Conservation (phyloP, 2,888 invertebrate species). For the Latheticus oryzae region DNA sequence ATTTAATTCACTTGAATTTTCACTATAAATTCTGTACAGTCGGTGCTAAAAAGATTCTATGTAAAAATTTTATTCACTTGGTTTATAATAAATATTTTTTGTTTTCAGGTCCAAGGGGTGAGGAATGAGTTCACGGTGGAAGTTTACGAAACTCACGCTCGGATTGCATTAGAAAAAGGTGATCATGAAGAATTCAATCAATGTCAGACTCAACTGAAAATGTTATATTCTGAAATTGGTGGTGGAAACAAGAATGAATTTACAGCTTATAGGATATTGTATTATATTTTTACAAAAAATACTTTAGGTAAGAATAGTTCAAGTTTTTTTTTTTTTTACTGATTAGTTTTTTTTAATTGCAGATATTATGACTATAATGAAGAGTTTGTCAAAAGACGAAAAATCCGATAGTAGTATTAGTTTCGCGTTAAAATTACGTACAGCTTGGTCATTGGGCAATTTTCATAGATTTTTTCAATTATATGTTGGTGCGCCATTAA, state of each 20-base stretch:
- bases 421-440: conserved; percentile 88
- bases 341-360: conserved; percentile 59
- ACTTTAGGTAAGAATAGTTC: conserved; percentile 79
- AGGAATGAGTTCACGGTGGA: conserved; percentile 95
- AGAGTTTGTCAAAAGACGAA: conserved; percentile 81
- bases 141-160: conserved; percentile 98
- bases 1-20: no score
- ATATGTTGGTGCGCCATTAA: conserved; percentile 89
- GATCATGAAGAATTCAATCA: conserved; percentile 99
- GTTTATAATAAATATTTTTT: conserved; percentile 2
- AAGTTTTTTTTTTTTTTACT: conserved; percentile 20
- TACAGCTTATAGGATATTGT: conserved; percentile 95
- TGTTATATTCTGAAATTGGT: conserved; percentile 87
- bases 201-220: conserved; percentile 97
- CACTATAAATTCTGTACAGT: no score
- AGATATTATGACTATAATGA: conserved; percentile 95
- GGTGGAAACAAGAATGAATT: conserved; percentile 89
- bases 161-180: conserved; percentile 96
- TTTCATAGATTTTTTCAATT: conserved; percentile 93
- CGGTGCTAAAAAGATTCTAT: no score
- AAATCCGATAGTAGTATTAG: conserved; percentile 84
- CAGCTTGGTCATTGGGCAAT: conserved; percentile 94
- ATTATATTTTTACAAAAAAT: conserved; percentile 98
- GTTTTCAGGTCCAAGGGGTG: conserved; percentile 89
- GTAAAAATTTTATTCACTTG: conserved; percentile 5